These are phyloP conservation scores for Agrotis exclamationis DNA, from an alignment of 2,888 invertebrate species.

Conservation along the genomic window DNA sequence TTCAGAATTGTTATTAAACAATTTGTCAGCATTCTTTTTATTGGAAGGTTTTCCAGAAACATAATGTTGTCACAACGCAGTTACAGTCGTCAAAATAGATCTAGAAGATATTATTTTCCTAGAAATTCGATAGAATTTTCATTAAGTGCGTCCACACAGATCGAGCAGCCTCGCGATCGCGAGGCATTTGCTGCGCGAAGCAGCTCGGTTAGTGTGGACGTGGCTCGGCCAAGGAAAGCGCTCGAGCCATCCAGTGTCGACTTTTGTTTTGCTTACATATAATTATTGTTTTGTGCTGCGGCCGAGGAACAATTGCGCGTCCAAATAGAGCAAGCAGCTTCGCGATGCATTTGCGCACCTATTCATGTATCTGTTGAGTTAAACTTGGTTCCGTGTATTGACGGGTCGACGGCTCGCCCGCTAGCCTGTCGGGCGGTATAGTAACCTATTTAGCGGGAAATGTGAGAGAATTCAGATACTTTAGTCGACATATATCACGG, in stretches of 20 bases:
- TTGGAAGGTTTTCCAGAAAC: neutral
- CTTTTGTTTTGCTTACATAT: too few species aligned
- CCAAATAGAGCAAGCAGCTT: too few species aligned
- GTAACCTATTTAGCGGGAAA: constrained; percentile 46
- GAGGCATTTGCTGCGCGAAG: too few species aligned
- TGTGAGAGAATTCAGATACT: constrained; percentile 23
- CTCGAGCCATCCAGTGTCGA: too few species aligned
- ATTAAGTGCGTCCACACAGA: neutral
- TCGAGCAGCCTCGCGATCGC: too few species aligned
- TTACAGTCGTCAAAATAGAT: constrained; percentile 4
- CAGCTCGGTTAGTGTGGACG: too few species aligned
- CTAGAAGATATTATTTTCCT: constrained; percentile 8
- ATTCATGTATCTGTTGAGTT: constrained; percentile 12
- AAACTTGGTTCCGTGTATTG: constrained; percentile 28
- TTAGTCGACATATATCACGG: neutral
- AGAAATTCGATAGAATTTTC: constrained; percentile 1
- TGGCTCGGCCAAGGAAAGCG: too few species aligned
- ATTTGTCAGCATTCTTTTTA: neutral
- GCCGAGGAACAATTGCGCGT: too few species aligned
- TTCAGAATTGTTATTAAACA: neutral
- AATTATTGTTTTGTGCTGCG: too few species aligned
- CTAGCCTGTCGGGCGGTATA: constrained; percentile 26
- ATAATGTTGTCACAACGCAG: neutral
- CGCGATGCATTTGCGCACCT: too few species aligned
- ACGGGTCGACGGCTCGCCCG: constrained; percentile 40